Conservation (phyloP, 2,888 invertebrate genomes). For the Matsumyia berberina region DNA sequence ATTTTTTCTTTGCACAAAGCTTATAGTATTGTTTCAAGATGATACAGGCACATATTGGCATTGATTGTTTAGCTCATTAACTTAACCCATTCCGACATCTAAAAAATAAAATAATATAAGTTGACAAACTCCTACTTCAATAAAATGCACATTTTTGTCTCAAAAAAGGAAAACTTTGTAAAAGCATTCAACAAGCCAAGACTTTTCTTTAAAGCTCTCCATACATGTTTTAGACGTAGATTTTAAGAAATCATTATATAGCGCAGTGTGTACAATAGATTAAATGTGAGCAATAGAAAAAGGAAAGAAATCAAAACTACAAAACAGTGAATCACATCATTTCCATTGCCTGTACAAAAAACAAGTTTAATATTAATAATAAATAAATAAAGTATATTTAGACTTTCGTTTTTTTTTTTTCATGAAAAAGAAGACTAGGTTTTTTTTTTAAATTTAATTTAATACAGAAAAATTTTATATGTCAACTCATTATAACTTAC, state of each 20-base stretch:
- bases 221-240: slow-evolving; percentile 35
- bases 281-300: slow-evolving; percentile 20
- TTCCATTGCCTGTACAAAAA: slow-evolving; percentile 55
- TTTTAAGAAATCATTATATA: background rate
- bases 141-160: slow-evolving; percentile 7
- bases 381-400: slow-evolving; percentile 19
- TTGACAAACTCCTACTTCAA: slow-evolving; percentile 17
- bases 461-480: slow-evolving; percentile 57
- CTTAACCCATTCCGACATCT: slow-evolving; percentile 7
- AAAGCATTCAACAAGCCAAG: slow-evolving; percentile 65
- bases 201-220: slow-evolving; percentile 38
- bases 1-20: background rate
- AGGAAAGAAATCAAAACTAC: slow-evolving; percentile 51
- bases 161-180: slow-evolving; percentile 66
- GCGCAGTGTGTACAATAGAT: slow-evolving; percentile 13
- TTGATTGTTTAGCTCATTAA: slow-evolving; percentile 52
- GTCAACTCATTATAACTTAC: slow-evolving; percentile 43
- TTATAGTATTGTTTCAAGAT: background rate
- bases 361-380: slow-evolving; percentile 5
- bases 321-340: slow-evolving; percentile 58
- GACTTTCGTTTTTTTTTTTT: slow-evolving; percentile 16
- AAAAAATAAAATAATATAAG: slow-evolving; percentile 15
- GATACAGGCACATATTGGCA: slow-evolving; percentile 50
- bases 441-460: slow-evolving; percentile 39
- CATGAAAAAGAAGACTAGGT: slow-evolving; percentile 43